Conservation (phyloP, 2,113 vertebrate genomes). For the Kryptolebias marmoratus region DNA sequence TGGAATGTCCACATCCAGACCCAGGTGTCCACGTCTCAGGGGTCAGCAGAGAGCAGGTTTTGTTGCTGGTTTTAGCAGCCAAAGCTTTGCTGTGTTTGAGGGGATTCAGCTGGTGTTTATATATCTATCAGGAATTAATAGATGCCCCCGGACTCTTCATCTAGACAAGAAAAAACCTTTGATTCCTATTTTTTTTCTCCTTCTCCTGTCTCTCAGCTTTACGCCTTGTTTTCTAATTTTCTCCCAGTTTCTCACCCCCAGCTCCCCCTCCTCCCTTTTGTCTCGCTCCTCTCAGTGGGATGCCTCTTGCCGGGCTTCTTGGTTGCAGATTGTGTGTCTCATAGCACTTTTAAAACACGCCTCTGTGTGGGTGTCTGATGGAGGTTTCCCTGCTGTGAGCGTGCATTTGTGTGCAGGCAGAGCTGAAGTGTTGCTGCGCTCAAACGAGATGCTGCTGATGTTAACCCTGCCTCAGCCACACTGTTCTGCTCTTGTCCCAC, state of each 20-base stretch:
- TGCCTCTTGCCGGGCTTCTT: conserved; percentile 54
- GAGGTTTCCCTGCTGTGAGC: conserved; percentile 69
- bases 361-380: conserved; percentile 69
- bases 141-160: conserved; percentile 52
- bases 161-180: conserved; percentile 44
- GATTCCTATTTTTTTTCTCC: conserved; percentile 6
- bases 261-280: conserved; percentile 47
- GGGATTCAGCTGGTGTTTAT: conserved; percentile 49
- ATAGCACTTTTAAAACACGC: conserved; percentile 61
- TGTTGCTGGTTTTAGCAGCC: conserved; percentile 22
- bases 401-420: conserved; percentile 42
- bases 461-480: conserved; percentile 50
- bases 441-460: conserved; percentile 51
- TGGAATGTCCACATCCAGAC: conserved; percentile 12
- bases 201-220: conserved; percentile 25
- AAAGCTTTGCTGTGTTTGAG: conserved; percentile 30
- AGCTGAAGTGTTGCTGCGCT: conserved; percentile 31
- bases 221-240: conserved; percentile 55
- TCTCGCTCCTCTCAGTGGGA: conserved; percentile 69
- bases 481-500: conserved; percentile 53
- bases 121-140: conserved; percentile 46
- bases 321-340: conserved; percentile 64
- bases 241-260: conserved; percentile 14
- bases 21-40: conserved; percentile 44
- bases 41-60: conserved; percentile 27